Base-by-base conservation (phyloP, 1,140 invertebrate genomes). In the Arion vulgaris region DNA sequence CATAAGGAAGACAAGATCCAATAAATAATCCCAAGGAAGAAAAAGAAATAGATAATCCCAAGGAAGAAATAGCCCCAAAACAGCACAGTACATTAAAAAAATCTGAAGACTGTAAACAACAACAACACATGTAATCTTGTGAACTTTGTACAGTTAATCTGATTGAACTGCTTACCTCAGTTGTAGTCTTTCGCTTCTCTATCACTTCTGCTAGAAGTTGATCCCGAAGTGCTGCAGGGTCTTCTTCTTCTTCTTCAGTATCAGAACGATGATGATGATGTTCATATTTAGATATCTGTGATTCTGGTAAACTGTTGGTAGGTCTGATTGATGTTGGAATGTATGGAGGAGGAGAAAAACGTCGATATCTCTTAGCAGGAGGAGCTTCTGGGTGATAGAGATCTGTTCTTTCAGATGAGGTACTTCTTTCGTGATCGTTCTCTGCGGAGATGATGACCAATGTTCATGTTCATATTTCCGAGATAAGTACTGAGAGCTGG, bases 281-380 rank as follows among this genome's bases (percentile, higher is more conserved):
- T n/a, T n/a, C n/a, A n/a, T n/a, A n/a, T n/a, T n/a, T n/a, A 34
- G 39, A 13, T 13, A 36, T 28, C n/a, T 78, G 32, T 66, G 9
- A 32, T 32, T 34, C 32, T 2, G n/a, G 7, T n/a, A 57, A n/a
- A 11, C 9, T 38, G 26, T 17, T 36, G 32, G 74, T 4, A 28
- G 71, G 71, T 34, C 2, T 74, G 11, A 71, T 80, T 51, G 62
- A 45, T n/a, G 78, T 80, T 49, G 78, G 78, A 11, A 80, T 80
- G 78, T 80, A 80, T 2, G 71, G 74, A n/a, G 82, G 71, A 26
- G 81, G 74, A 1, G 66, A 51, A 19, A 38, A 71, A 11, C 82
- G 73, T 38, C 41, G 38, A 4, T 39, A 19, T 32, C 38, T 57
- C 19, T 68, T 73, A 28, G 53, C 66, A 62, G 78, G 69, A 2